These are phyloP conservation scores for Pammene aurita DNA, from an alignment of 2,888 invertebrate genomes.

Conservation along the genomic window DNA sequence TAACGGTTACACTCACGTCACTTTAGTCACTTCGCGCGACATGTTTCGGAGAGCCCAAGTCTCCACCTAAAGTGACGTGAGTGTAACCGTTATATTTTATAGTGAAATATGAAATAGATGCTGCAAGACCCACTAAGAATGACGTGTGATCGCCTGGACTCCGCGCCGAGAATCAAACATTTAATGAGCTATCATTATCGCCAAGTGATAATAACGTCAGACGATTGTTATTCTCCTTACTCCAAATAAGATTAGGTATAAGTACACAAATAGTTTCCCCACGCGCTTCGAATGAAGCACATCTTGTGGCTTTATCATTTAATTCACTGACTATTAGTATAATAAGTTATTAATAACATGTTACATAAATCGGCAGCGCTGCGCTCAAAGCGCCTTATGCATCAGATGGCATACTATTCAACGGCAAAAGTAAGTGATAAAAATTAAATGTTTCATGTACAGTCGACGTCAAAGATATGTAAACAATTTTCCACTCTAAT, in stretches of 20 bases:
- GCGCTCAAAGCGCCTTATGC: conserved; percentile 60
- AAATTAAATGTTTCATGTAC: no score
- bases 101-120: neutral
- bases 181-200: conserved; percentile 54
- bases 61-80: no score
- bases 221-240: conserved; percentile 60
- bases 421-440: conserved; percentile 49
- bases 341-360: conserved; percentile 55
- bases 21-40: no score
- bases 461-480: no score
- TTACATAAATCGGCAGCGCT: conserved; percentile 66
- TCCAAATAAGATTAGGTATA: conserved; percentile 45
- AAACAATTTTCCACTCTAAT: no score
- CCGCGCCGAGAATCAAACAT: conserved; percentile 3
- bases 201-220: conserved; percentile 57
- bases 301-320: conserved; percentile 52
- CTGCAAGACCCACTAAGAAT: conserved; percentile 9
- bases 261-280: conserved; percentile 54
- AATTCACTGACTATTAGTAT: conserved; percentile 46
- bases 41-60: no score
- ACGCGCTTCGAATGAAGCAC: conserved; percentile 58
- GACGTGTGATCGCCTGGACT: neutral
- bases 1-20: no score
- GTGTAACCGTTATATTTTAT: no score
- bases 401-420: conserved; percentile 66